Evolutionary conservation across 2,797 vertebrate species (phyloP).

Genomic region (Phaenicophaeus curvirostris): DNA sequence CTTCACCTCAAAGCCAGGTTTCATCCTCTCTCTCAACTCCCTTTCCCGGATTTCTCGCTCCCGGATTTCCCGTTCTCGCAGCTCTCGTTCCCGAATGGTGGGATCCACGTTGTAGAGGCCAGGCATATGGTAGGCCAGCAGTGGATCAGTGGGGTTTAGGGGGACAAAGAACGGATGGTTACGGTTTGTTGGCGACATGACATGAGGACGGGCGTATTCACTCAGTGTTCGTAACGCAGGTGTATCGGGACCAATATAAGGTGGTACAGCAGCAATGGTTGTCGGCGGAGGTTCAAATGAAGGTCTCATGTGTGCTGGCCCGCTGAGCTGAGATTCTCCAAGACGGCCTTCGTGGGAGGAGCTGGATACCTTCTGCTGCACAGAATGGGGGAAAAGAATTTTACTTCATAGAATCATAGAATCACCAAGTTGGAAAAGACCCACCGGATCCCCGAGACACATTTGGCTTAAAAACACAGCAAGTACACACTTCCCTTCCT

Average conservation of each 20-base stretch:
- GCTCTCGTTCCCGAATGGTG: constrained; percentile 90
- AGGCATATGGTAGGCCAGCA: constrained; percentile 97
- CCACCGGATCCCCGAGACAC: too few species aligned
- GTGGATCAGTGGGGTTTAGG: constrained; percentile 91
- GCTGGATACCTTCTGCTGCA: constrained; percentile 91
- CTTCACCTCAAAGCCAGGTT: constrained; percentile 98
- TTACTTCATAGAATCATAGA: too few species aligned
- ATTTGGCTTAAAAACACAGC: accelerated
- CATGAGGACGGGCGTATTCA: constrained; percentile 96
- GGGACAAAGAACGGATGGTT: constrained; percentile 99
- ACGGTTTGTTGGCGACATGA: constrained; percentile 98
- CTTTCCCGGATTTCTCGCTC: constrained; percentile 94
- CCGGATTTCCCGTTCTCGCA: constrained; percentile 91
- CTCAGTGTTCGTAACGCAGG: constrained; percentile 96
- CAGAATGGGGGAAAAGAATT: not conserved
- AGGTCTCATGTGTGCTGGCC: constrained; percentile 89
- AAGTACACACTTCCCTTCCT: not conserved
- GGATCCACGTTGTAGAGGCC: constrained; percentile 95
- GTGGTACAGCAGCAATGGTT: constrained; percentile 95
- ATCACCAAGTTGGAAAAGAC: too few species aligned
- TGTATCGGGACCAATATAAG: constrained; percentile 96
- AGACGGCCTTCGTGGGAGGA: constrained; percentile 92
- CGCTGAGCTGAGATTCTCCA: constrained; percentile 86
- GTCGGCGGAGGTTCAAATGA: constrained; percentile 92
- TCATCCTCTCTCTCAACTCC: constrained; percentile 95